A percentile compares a stretch with the other conserved stretches of the same genome.
phyloP scores from a whole-genome alignment of 2,113 vertebrate species.

The Urocynchramus pylzowi region DNA sequence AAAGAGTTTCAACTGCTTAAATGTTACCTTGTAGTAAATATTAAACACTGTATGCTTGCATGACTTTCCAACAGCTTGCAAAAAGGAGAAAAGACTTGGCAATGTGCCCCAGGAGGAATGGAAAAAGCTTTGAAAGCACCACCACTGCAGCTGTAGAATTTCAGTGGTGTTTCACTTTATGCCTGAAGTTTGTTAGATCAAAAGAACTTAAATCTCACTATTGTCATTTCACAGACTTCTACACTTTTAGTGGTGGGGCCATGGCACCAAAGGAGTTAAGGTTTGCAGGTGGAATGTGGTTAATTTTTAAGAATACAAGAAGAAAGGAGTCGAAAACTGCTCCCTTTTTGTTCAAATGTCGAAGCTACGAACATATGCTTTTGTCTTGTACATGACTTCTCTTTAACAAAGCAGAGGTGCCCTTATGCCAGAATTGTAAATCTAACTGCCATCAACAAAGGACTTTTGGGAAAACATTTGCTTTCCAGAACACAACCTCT shows the following conservation, averaged over 20 bases:
- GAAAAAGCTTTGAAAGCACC: not conserved
- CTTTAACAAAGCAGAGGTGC: not conserved
- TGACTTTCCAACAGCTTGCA: not conserved
- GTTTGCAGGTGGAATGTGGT: not conserved
- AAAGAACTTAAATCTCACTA: not conserved
- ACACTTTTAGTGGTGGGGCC: not conserved
- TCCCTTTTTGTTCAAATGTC: not conserved
- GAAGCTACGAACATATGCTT: not conserved
- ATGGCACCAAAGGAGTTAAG: not conserved
- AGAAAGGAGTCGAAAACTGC: not conserved
- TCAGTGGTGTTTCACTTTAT: not conserved
- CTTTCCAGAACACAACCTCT: not conserved
- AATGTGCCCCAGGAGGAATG: not conserved
- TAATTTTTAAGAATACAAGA: not conserved
- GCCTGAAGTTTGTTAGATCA: not conserved
- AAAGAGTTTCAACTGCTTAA: not conserved
- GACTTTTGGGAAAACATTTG: not conserved
- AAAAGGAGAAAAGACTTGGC: not conserved
- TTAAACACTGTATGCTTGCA: not conserved
- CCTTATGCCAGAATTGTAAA: not conserved
- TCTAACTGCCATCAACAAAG: not conserved
- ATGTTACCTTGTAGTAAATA: not conserved
- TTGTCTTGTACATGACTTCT: not conserved
- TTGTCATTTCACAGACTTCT: not conserved
- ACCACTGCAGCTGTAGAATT: not conserved